These are phyloP conservation scores for Erannis defoliaria DNA, from an alignment of 2,888 invertebrate species.

Conservation along the genomic window DNA sequence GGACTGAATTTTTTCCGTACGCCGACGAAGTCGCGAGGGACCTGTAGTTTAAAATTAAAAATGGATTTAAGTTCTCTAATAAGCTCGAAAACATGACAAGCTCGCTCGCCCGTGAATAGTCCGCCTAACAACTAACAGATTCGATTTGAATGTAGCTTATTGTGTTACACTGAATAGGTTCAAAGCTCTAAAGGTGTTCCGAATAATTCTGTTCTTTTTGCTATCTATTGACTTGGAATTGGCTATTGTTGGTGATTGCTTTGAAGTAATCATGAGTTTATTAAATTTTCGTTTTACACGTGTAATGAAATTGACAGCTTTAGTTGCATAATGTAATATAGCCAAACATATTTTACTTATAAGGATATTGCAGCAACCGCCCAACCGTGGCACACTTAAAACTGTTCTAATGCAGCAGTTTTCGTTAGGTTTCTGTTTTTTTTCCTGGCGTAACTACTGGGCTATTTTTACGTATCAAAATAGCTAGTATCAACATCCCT, in stretches of 20 bases:
- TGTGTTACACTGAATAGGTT: slow-evolving; percentile 40
- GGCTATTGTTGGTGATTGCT: slow-evolving; percentile 18
- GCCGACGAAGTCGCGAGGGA: too few species aligned
- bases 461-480: too few species aligned
- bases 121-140: slow-evolving; percentile 40
- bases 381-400: too few species aligned
- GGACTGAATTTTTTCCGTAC: too few species aligned
- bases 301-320: slow-evolving; percentile 2
- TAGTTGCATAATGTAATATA: too few species aligned
- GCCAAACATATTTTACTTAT: too few species aligned
- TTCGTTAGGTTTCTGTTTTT: too few species aligned
- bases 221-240: slow-evolving; percentile 36
- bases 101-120: slow-evolving; percentile 7
- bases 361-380: too few species aligned
- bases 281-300: slow-evolving; percentile 15
- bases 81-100: slow-evolving; percentile 11
- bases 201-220: slow-evolving; percentile 36
- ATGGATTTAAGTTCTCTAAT: neutral
- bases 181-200: slow-evolving; percentile 36
- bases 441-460: too few species aligned
- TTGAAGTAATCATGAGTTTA: slow-evolving; percentile 15
- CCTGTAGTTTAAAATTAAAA: too few species aligned
- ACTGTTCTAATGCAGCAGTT: too few species aligned
- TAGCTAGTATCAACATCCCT: too few species aligned
- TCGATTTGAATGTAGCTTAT: slow-evolving; percentile 45